phyloP scores from a whole-genome alignment of 2,888 invertebrate species.

The Spatulosminthurus flaviceps region DNA sequence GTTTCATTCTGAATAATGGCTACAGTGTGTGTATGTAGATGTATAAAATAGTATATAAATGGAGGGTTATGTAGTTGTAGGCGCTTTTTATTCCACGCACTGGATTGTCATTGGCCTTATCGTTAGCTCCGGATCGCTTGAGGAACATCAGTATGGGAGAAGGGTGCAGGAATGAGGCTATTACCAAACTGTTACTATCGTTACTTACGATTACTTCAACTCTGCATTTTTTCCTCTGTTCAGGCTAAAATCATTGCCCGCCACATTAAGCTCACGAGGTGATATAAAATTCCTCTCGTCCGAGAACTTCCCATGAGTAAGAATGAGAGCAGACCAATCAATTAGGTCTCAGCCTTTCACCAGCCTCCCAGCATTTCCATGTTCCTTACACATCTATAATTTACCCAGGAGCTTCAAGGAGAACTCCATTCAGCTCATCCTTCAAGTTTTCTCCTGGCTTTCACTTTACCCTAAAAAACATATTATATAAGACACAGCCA shows the following conservation, averaged over 20 bases:
- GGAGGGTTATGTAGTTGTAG: too few relatives aligned
- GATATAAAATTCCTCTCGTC: constrained; percentile 20
- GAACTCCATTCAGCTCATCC: too few relatives aligned
- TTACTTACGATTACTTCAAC: constrained; percentile 22
- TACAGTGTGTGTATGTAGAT: not conserved
- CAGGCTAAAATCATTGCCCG: not conserved
- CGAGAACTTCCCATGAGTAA: not conserved
- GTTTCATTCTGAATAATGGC: not conserved
- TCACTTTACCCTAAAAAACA: too few relatives aligned
- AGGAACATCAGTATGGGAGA: not conserved
- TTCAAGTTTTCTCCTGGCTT: too few relatives aligned
- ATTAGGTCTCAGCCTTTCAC: not conserved
- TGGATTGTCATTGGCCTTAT: constrained; percentile 3
- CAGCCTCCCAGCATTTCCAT: not conserved
- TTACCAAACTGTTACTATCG: constrained; percentile 37
- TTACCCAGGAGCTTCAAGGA: not conserved
- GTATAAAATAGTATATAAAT: too few relatives aligned
- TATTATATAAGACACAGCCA: too few relatives aligned
- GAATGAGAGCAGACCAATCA: constrained; percentile 18
- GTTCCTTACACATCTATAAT: not conserved
- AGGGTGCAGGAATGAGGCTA: constrained; percentile 12
- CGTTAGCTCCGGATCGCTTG: not conserved
- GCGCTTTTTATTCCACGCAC: not conserved
- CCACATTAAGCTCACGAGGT: constrained; percentile 18
- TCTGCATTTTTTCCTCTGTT: constrained; percentile 17